phyloP scores from a whole-genome alignment of 2,888 invertebrate species.

The Epinotia bilunana region DNA sequence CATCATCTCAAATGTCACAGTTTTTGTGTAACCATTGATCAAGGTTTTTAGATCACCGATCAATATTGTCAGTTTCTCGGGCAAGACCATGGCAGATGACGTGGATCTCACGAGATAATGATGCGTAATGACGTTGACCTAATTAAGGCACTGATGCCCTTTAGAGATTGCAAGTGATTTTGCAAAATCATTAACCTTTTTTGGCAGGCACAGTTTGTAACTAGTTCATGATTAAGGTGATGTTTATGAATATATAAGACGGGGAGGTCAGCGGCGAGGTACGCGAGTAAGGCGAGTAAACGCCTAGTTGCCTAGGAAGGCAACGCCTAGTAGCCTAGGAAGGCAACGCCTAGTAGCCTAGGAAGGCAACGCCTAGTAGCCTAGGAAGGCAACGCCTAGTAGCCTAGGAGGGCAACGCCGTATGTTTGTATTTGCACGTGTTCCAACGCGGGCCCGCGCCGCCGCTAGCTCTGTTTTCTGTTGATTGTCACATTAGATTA shows the following conservation, averaged over 20 bases:
- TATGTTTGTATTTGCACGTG: no score
- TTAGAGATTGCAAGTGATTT: conserved; percentile 18
- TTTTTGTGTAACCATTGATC: neutral
- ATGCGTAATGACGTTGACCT: conserved; percentile 23
- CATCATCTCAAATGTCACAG: neutral
- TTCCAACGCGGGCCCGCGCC: no score
- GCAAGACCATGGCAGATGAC: conserved; percentile 18
- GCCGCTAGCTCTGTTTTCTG: neutral
- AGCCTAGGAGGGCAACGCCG: no score
- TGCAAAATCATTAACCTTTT: conserved; percentile 17
- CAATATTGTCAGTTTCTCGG: conserved; percentile 24
- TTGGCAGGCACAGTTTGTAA: neutral
- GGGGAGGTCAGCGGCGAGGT: no score
- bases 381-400: no score
- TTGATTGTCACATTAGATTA: neutral
- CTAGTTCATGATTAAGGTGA: neutral
- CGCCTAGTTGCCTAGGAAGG: no score
- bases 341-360: no score
- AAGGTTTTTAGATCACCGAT: conserved; percentile 6
- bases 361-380: no score
- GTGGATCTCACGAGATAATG: conserved; percentile 4
- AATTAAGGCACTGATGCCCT: conserved; percentile 18
- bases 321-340: no score
- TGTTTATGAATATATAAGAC: no score
- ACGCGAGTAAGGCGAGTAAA: no score